phyloP scores from a whole-genome alignment of 2,113 vertebrate species.

The Ctenodactylus gundi region DNA sequence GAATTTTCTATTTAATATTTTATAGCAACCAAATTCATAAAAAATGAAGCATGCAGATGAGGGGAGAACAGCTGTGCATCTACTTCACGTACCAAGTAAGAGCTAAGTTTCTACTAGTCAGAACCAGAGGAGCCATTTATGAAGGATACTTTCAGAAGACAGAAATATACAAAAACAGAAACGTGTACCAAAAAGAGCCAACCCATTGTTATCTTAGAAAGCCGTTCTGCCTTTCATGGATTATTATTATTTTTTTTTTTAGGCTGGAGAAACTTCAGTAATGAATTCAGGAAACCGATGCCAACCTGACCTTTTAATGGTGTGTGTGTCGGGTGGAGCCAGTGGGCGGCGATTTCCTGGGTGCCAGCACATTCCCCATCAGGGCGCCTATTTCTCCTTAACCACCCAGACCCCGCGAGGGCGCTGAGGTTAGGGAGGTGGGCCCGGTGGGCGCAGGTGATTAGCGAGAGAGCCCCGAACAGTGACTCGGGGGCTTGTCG shows the following conservation, averaged over 20 bases:
- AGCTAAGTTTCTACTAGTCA: neutral
- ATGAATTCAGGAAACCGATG: constrained; percentile 34
- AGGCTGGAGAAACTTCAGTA: neutral
- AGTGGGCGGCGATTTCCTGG: neutral
- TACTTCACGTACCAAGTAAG: neutral
- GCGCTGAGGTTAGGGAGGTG: neutral
- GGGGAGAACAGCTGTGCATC: neutral
- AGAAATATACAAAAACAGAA: too few relatives aligned
- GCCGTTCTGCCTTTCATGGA: neutral
- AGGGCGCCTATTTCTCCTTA: neutral
- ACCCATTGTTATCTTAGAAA: neutral
- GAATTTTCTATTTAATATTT: neutral
- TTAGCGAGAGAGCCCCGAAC: constrained; percentile 56
- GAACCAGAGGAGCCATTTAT: neutral
- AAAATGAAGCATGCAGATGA: neutral
- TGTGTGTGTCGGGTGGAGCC: neutral
- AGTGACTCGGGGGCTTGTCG: constrained; percentile 63
- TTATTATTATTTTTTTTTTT: neutral
- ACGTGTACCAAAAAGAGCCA: neutral
- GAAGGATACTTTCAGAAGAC: too few relatives aligned
- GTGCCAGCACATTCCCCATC: neutral
- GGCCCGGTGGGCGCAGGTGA: constrained; percentile 42
- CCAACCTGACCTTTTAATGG: constrained; percentile 17
- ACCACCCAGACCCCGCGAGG: neutral
- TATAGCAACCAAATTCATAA: neutral